phyloP scores from a whole-genome alignment of 2,113 vertebrate species.

The Cynopterus brachyotis region DNA sequence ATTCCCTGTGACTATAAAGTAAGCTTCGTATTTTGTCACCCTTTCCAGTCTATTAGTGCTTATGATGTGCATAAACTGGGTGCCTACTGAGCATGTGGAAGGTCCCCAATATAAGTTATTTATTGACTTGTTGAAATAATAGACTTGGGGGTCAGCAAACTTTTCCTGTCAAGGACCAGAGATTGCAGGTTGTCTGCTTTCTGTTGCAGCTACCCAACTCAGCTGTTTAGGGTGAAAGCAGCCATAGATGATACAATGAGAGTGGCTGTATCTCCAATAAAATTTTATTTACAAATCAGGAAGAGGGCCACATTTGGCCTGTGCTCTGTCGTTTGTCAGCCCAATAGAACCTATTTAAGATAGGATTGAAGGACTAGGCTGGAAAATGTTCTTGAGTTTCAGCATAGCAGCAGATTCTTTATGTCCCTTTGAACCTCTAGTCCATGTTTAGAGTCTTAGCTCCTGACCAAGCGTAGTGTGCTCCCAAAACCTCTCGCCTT shows the following conservation, averaged over 20 bases:
- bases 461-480: background rate
- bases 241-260: background rate
- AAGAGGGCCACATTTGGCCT: background rate
- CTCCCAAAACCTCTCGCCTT: background rate
- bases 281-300: slow-evolving; percentile 14
- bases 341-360: background rate
- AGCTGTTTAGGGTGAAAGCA: background rate
- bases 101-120: background rate
- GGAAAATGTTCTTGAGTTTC: background rate
- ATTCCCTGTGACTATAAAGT: background rate
- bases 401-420: background rate
- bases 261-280: background rate
- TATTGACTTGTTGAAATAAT: background rate
- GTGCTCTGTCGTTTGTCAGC: background rate
- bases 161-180: background rate
- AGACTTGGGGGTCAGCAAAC: background rate
- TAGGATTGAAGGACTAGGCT: too few species aligned
- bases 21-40: background rate
- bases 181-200: background rate
- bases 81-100: background rate
- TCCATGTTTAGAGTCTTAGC: background rate
- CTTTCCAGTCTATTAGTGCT: background rate
- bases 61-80: background rate
- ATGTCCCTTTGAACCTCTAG: background rate
- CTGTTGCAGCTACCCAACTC: background rate